Percentiles rank a stretch among this genome's conserved stretches.
Conservation (phyloP, 2,797 vertebrate species). For the Anolis apletophallus region DNA sequence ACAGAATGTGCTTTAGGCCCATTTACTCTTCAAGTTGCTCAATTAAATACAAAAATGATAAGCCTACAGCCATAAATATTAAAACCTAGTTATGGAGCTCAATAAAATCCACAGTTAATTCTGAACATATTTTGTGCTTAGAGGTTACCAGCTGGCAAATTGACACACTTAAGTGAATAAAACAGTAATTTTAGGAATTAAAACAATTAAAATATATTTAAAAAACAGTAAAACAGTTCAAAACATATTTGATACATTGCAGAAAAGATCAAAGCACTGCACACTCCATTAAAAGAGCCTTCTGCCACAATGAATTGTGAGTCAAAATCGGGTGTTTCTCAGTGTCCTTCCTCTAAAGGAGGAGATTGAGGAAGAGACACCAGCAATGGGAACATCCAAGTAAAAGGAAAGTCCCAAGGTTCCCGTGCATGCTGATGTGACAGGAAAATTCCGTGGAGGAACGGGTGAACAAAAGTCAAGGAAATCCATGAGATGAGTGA, state of each 20-base stretch:
- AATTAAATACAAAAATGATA: neutral
- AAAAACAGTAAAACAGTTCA: neutral
- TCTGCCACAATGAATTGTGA: no score
- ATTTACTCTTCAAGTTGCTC: neutral
- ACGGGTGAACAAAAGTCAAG: neutral
- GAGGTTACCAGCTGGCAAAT: neutral
- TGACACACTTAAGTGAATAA: neutral
- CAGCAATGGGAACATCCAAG: slow-evolving; percentile 8
- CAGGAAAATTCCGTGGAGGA: neutral
- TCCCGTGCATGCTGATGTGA: neutral
- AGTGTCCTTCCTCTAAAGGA: neutral
- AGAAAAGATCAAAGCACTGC: no score
- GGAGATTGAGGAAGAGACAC: neutral
- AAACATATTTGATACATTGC: no score
- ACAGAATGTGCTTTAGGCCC: neutral
- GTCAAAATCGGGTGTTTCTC: neutral
- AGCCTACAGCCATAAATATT: neutral
- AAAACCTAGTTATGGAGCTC: neutral
- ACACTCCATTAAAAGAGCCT: no score
- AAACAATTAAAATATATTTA: neutral
- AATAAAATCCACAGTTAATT: neutral
- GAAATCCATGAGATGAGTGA: neutral
- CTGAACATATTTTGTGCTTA: neutral
- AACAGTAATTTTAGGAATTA: neutral
- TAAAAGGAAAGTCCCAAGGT: slow-evolving; percentile 11